phyloP scores from a whole-genome alignment of 2,113 vertebrate genomes.

The Manacus vitellinus region DNA sequence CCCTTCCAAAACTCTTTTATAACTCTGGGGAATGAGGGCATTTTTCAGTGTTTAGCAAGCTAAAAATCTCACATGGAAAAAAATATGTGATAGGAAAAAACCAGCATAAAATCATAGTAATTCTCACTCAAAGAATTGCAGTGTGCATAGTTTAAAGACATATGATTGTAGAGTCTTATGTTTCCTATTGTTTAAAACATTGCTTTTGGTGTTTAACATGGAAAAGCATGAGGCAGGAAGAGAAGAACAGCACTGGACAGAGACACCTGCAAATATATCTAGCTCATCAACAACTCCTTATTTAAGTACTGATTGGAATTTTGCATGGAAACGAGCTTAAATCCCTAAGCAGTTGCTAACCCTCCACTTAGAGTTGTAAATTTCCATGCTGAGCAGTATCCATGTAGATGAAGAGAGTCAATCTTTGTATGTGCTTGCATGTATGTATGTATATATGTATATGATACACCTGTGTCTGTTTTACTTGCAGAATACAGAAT shows the following conservation, averaged over 20 bases:
- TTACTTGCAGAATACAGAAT: not conserved
- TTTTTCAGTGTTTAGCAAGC: not conserved
- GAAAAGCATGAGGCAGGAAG: not conserved
- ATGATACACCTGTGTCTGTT: not conserved
- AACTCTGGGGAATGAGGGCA: conserved; percentile 42
- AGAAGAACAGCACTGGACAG: not conserved
- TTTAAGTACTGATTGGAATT: conserved; percentile 7
- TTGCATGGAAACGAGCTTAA: conserved; percentile 42
- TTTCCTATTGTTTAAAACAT: conserved; percentile 1
- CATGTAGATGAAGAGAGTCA: not conserved
- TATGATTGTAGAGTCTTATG: not conserved
- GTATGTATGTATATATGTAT: not conserved
- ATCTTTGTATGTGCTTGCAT: not conserved
- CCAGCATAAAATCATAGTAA: not conserved
- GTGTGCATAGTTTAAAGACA: not conserved
- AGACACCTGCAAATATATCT: conserved; percentile 29
- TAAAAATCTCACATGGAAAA: conserved; percentile 38
- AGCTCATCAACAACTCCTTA: conserved; percentile 22
- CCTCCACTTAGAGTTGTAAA: conserved; percentile 29
- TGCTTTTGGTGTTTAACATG: not conserved
- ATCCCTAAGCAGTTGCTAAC: conserved; percentile 39
- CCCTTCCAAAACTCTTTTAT: conserved; percentile 34
- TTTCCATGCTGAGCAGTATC: not conserved
- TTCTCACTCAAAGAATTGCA: not conserved
- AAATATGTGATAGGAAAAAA: not conserved